Evolutionary conservation across 2,888 invertebrate species (phyloP), one percentile per base, ranked within the genome.

Genomic region (Notodonta ziczac): DNA sequence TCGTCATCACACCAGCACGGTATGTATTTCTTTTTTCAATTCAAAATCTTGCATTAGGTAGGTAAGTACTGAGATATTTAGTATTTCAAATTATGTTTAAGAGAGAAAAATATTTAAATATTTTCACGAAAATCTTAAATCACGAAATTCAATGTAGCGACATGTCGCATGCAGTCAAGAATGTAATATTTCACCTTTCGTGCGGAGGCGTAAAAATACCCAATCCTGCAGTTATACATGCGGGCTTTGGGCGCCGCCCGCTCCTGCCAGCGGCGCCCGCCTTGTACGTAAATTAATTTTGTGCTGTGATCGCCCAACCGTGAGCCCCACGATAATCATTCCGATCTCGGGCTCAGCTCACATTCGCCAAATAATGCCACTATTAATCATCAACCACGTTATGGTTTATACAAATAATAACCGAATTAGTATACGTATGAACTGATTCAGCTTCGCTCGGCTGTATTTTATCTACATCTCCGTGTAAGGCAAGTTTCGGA

Each of bases 231-330:
- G 64, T 61, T 73, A 67, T 60, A 60, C 59, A 65, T 66, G 76
- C 72, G 73, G 64, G 65, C 65, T 68, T 63, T 61, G 65, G 57
- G 55, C 35, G 50, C 40, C 58, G 56, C 57, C 54, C 63, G 67
- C 69, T 63, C 55, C 70, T 66, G 72, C 71, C 74, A 67, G 55
- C 60, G 55, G 69, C 66, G 60, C 62, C 64, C 76, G 79, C 78
- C 82, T 85, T 80, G 81, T 77, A 85, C 80, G 86, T 87, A 88
- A 90, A 91, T 91, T 90, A 91, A 91, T 92, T 89, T 89, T 86
- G 86, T 83, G 78, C 84, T 83, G 82, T 86, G 89, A 86, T 83
- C 91, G 87, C 76, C 85, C 83, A 78, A 86, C 83, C 87, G 86
- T 85, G 76, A 88, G 80, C 77, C 75, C 80, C 82, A 81, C 86